phyloP scores from a whole-genome alignment of 2,113 vertebrate genomes.

The Calyptomena viridis region DNA sequence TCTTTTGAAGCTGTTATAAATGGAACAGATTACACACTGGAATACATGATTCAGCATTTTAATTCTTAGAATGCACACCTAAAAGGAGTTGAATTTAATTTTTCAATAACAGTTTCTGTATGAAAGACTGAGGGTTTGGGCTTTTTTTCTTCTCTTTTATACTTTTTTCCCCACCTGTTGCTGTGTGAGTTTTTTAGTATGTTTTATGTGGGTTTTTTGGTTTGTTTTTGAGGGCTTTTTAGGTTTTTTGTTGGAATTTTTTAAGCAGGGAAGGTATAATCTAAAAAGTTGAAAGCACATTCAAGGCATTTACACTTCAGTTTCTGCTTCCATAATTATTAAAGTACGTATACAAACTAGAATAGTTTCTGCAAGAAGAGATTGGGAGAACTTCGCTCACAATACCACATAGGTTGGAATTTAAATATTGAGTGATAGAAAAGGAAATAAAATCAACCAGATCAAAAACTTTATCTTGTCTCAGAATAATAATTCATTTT shows the following conservation, averaged over 20 bases:
- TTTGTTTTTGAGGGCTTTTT: not conserved
- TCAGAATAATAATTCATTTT: not conserved
- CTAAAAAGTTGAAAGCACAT: not conserved
- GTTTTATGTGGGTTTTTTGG: not conserved
- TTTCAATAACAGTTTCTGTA: not conserved
- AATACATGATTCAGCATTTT: not conserved
- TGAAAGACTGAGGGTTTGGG: accelerated
- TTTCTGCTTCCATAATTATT: not conserved
- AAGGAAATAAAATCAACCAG: not conserved
- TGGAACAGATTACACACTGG: not conserved
- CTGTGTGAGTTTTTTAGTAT: not conserved
- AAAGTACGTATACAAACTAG: not conserved
- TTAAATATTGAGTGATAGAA: not conserved
- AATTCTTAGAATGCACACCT: not conserved
- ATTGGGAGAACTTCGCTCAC: not conserved
- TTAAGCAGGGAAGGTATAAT: not conserved
- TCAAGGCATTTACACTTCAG: not conserved
- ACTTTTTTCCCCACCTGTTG: not conserved
- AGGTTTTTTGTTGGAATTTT: not conserved
- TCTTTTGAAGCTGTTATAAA: not conserved
- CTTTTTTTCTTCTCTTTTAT: not conserved
- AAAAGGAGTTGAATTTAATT: not conserved
- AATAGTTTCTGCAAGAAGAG: not conserved
- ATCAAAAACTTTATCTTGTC: not conserved
- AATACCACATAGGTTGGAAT: not conserved